Conservation (phyloP, 1,140 invertebrate genomes). For the Agraylea sexmaculata region DNA sequence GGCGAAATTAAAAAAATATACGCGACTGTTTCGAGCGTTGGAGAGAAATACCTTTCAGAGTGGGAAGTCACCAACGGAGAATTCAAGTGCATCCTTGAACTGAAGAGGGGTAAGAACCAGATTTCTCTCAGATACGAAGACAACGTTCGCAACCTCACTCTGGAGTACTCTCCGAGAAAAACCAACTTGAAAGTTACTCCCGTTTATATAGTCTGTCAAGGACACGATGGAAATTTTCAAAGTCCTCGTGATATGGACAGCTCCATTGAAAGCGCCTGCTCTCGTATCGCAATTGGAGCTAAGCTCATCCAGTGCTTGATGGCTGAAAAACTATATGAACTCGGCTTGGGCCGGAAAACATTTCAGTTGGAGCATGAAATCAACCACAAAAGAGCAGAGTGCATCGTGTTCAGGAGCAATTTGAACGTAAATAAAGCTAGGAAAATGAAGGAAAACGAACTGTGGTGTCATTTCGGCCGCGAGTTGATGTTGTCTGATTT, state of each 20-base stretch:
- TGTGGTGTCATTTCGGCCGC: slow-evolving; percentile 77
- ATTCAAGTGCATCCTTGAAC: slow-evolving; percentile 35
- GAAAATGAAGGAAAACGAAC: slow-evolving; percentile 60
- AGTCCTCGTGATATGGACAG: slow-evolving; percentile 55
- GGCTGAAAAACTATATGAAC: slow-evolving; percentile 77
- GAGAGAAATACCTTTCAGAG: slow-evolving; percentile 24
- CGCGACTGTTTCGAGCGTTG: slow-evolving; percentile 27
- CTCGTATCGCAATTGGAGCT: slow-evolving; percentile 64
- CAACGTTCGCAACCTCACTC: slow-evolving; percentile 23
- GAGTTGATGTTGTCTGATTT: slow-evolving; percentile 57
- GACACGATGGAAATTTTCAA: slow-evolving; percentile 71
- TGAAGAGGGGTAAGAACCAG: slow-evolving; percentile 33
- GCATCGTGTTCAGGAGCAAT: slow-evolving; percentile 57
- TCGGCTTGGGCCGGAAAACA: slow-evolving; percentile 65
- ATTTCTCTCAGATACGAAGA: slow-evolving; percentile 29
- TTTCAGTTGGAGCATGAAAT: slow-evolving; percentile 64
- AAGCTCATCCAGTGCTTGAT: slow-evolving; percentile 76
- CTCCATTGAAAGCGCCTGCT: slow-evolving; percentile 60
- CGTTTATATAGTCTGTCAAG: slow-evolving; percentile 61
- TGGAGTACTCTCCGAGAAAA: slow-evolving; percentile 34
- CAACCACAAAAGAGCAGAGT: slow-evolving; percentile 43
- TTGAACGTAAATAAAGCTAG: slow-evolving; percentile 59
- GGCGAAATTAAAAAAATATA: slow-evolving; percentile 31
- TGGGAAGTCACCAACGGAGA: slow-evolving; percentile 38
- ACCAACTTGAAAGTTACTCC: slow-evolving; percentile 45